These are phyloP conservation scores for Nebria ingens DNA, from an alignment of 1,140 invertebrate genomes.

Conservation along the genomic window DNA sequence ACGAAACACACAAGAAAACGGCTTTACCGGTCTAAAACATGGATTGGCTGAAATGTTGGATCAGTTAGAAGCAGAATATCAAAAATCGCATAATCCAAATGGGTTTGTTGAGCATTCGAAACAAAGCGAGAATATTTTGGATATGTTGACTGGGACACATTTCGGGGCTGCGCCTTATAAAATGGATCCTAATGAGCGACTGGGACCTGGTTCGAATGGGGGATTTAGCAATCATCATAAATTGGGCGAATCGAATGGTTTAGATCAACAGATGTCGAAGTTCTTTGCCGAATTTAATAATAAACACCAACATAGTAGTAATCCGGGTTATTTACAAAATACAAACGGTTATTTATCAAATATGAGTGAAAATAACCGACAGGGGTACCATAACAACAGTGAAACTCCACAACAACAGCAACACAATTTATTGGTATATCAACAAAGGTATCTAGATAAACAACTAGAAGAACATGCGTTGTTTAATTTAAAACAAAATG, in stretches of 20 bases:
- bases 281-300: constrained; percentile 49
- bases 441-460: constrained; percentile 2
- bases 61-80: neutral
- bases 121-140: too few relatives aligned
- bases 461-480: constrained; percentile 4
- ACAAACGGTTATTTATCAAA: neutral
- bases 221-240: too few relatives aligned
- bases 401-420: too few relatives aligned
- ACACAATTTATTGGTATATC: neutral
- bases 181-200: too few relatives aligned
- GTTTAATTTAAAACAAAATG: constrained; percentile 2
- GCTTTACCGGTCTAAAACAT: neutral
- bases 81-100: too few relatives aligned
- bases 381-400: neutral
- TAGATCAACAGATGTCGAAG: constrained; percentile 43
- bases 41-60: neutral
- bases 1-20: neutral
- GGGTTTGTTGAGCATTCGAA: too few relatives aligned
- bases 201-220: too few relatives aligned
- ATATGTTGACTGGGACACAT: too few relatives aligned
- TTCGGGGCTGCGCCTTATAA: too few relatives aligned
- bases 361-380: neutral
- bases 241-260: too few relatives aligned
- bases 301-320: constrained; percentile 32
- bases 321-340: neutral